Percentiles rank a stretch among this genome's conserved stretches.
Evolutionary conservation across 2,113 vertebrate genomes (phyloP).

Genomic region (Heterotilapia buettikoferi): DNA sequence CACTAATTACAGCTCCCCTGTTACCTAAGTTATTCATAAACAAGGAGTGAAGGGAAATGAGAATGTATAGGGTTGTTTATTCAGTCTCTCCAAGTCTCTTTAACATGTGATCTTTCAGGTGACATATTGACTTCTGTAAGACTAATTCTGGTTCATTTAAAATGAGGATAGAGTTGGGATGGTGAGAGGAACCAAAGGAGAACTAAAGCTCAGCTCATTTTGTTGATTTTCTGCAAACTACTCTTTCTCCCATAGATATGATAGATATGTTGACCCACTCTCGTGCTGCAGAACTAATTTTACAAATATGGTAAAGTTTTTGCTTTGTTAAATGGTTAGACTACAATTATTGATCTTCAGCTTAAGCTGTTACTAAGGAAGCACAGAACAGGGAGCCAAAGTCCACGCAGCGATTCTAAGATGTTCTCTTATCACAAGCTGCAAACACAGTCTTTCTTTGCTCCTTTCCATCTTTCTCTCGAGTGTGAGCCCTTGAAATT

Average conservation of each 20-base stretch:
- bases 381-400: neutral
- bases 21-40: conserved; percentile 27
- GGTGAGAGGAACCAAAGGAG: neutral
- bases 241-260: neutral
- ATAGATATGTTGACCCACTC: conserved; percentile 1
- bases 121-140: neutral
- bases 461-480: neutral
- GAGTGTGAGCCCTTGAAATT: neutral
- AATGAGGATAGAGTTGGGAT: neutral
- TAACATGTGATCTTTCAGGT: conserved; percentile 28
- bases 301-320: conserved; percentile 6
- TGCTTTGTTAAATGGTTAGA: conserved; percentile 9
- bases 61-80: neutral
- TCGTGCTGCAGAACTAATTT: conserved; percentile 27
- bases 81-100: neutral
- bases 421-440: neutral
- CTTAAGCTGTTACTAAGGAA: neutral
- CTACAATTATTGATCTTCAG: conserved; percentile 11
- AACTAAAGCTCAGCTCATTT: neutral
- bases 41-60: conserved; percentile 8
- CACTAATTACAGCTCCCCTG: conserved; percentile 22
- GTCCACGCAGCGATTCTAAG: neutral
- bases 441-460: neutral
- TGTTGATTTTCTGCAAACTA: neutral
- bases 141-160: neutral